Base-by-base conservation (phyloP, 2,888 invertebrate species). In the Spodoptera exigua region DNA sequence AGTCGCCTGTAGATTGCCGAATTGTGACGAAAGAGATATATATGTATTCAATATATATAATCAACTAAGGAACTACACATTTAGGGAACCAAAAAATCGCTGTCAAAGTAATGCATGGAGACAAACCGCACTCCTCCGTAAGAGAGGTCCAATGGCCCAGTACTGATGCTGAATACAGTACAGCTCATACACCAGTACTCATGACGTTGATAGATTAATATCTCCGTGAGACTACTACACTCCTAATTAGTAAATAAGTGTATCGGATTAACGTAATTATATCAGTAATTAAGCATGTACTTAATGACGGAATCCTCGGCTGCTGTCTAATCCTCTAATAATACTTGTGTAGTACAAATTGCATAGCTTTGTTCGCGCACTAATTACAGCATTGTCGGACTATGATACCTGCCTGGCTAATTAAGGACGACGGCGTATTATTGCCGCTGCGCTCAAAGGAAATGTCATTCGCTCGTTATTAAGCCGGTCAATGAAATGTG, bases 261-360 rank as follows among this genome's bases (percentile, higher is more conserved):
- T 65, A 48, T 71, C 40, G 40, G 66, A 52, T 67, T 67, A 65
- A 3, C 7, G 44, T 65, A 52, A 65, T 71, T 48, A 49, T 44
- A 34, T 32, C 27, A 34, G 17, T 71, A 65, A 71, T 67, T 57
- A 53, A 36, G 37, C 48, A 44, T 40, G 65, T 65, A 56, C 39
- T 36, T 53, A 63, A 64, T 64, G 51, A 43, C 16, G 27, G 21
- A 12, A 39, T 64, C 12, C 51, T 21, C 21, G 21, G 36, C 37
- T 3, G 9, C 1, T 34, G 9, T 37, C 21, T 67, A 65, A 71
- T 65, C 56, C 51, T 14, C 43, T 47, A 46, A 56, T 51, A 56
- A 43, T 36, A 43, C 14, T n/a, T 7, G 16, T 17, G 44, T 11
- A 21, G 37, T n/a, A 36, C 35, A 34, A 51, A 52, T 47, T 56